A percentile compares a stretch with the other conserved stretches of the same genome.
phyloP scores from a whole-genome alignment of 2,113 vertebrate genomes.

The Dromaius novaehollandiae region DNA sequence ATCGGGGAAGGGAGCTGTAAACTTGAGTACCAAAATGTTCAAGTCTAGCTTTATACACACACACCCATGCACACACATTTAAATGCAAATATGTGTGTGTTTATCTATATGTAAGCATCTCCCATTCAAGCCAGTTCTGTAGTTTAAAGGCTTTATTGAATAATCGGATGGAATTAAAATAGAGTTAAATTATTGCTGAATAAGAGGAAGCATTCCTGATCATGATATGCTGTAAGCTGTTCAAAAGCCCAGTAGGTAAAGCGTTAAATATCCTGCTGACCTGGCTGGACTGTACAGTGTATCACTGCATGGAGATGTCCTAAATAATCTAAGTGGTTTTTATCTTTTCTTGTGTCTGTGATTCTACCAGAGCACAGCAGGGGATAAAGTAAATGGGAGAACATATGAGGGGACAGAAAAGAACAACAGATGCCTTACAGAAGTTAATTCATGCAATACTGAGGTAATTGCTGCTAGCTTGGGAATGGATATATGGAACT shows the following conservation, averaged over 20 bases:
- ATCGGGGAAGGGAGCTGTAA: too few relatives aligned
- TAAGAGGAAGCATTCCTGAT: neutral
- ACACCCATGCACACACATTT: neutral
- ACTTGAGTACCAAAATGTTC: too few relatives aligned
- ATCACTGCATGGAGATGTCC: neutral
- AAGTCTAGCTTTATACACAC: too few relatives aligned
- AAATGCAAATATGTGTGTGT: too few relatives aligned
- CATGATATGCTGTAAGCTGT: neutral
- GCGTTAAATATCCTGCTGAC: neutral
- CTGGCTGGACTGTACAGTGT: neutral
- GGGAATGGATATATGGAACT: neutral
- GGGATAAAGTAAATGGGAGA: neutral
- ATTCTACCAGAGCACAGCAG: neutral
- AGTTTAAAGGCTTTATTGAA: neutral
- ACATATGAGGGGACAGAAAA: conserved; percentile 25
- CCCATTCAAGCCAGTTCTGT: neutral
- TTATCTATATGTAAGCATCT: neutral
- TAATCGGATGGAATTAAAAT: neutral
- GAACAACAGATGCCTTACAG: neutral
- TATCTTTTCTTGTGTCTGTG: neutral
- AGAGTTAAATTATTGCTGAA: neutral
- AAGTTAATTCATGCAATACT: neutral
- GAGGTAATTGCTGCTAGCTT: neutral
- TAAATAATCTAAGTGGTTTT: neutral
- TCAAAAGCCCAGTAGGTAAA: neutral